Percentiles rank a stretch among this genome's conserved stretches.
phyloP scores from a whole-genome alignment of 2,797 vertebrate species.

The Pseudopleuronectes americanus region DNA sequence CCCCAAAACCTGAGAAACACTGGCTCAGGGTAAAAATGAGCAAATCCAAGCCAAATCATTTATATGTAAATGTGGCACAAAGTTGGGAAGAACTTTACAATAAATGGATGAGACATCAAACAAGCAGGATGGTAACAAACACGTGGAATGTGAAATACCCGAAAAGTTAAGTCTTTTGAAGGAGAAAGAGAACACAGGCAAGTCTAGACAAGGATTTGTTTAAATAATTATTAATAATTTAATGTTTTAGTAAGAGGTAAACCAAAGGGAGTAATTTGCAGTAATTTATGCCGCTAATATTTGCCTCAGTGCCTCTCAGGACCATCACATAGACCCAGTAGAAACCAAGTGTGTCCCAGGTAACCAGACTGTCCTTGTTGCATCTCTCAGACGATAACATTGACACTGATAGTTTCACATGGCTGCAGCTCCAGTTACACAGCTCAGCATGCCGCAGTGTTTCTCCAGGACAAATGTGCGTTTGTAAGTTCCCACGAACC shows the following conservation, averaged over 20 bases:
- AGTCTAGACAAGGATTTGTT: background rate
- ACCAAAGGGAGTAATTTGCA: background rate
- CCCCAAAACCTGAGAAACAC: too few species aligned
- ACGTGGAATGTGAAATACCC: too few species aligned
- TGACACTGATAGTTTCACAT: constrained; percentile 29
- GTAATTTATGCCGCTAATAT: background rate
- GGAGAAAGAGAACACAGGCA: background rate
- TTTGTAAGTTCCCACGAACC: constrained; percentile 4
- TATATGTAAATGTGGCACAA: background rate
- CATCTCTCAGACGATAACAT: background rate
- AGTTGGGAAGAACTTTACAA: background rate
- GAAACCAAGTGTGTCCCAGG: background rate
- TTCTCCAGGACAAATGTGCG: constrained; percentile 1
- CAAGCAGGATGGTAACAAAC: background rate
- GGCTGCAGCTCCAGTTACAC: constrained; percentile 42
- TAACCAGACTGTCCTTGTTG: background rate
- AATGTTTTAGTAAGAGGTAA: background rate
- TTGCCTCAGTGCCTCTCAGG: background rate
- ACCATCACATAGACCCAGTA: background rate
- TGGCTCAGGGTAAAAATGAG: too few species aligned
- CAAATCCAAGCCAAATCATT: too few species aligned
- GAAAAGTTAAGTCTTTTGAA: too few species aligned
- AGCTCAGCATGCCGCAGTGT: background rate
- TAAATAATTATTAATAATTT: too few species aligned
- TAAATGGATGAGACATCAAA: background rate